phyloP scores from a whole-genome alignment of 2,113 vertebrate species.

The human (Homo sapiens) region DNA sequence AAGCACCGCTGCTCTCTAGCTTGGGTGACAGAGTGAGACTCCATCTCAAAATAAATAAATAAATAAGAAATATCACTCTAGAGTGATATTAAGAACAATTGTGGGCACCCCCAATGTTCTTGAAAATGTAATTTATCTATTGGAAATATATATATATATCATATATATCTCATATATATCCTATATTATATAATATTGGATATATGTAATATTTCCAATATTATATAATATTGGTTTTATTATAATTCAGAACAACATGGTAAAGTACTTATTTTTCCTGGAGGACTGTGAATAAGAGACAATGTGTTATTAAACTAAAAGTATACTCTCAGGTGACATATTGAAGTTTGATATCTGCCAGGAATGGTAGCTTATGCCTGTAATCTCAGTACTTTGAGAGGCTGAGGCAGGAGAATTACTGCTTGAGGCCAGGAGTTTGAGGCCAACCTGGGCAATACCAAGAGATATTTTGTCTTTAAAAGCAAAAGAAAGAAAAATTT shows the following conservation, averaged over 20 bases:
- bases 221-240: slow-evolving; percentile 20
- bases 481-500: too few species aligned
- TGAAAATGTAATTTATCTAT: neutral
- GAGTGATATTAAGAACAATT: neutral
- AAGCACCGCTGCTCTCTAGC: too few species aligned
- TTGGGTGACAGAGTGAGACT: too few species aligned
- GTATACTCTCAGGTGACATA: neutral
- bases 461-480: too few species aligned
- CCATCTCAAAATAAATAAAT: too few species aligned
- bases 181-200: too few species aligned
- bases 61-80: neutral
- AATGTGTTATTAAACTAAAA: neutral
- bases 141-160: neutral
- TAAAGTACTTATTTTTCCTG: neutral
- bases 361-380: too few species aligned
- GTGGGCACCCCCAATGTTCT: neutral
- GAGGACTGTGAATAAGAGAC: neutral
- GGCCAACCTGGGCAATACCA: too few species aligned
- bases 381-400: too few species aligned
- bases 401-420: too few species aligned
- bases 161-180: neutral
- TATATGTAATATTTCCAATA: neutral
- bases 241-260: neutral
- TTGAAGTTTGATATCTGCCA: neutral
- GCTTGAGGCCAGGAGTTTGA: too few species aligned